Evolutionary conservation across 1,140 invertebrate genomes (phyloP).

Genomic region (Platyscapa corneri): DNA sequence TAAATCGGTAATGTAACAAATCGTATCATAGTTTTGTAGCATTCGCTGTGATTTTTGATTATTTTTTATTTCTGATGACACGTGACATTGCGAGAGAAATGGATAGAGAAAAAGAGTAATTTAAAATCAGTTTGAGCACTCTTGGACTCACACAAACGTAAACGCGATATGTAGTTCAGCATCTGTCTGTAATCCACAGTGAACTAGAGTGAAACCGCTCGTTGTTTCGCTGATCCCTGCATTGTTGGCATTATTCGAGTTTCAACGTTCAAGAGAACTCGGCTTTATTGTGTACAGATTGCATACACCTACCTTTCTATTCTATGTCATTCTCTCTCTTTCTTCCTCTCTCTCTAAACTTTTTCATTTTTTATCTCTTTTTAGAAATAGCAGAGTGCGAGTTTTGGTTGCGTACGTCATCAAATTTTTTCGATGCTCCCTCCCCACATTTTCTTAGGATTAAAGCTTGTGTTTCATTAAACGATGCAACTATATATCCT

Average conservation of each 20-base stretch:
- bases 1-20: neutral
- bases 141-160: conserved; percentile 16
- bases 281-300: conserved; percentile 64
- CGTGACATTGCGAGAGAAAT: neutral
- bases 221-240: conserved; percentile 71
- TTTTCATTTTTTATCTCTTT: conserved; percentile 28
- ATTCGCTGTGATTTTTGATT: neutral
- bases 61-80: conserved; percentile 20
- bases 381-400: neutral
- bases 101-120: neutral
- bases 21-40: neutral
- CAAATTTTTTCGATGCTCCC: conserved; percentile 57
- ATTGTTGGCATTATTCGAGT: conserved; percentile 65
- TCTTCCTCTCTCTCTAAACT: conserved; percentile 2
- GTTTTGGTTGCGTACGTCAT: conserved; percentile 25
- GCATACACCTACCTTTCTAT: conserved; percentile 58
- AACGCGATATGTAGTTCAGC: conserved; percentile 47
- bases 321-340: conserved; percentile 37
- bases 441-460: conserved; percentile 56
- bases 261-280: conserved; percentile 61
- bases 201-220: conserved; percentile 69
- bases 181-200: conserved; percentile 72
- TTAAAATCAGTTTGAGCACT: conserved; percentile 8
- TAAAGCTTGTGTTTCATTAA: conserved; percentile 58
- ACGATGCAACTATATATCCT: conserved; percentile 54